These are phyloP conservation scores for Euura saliciscinereae DNA, from an alignment of 1,140 invertebrate genomes.

Conservation along the genomic window DNA sequence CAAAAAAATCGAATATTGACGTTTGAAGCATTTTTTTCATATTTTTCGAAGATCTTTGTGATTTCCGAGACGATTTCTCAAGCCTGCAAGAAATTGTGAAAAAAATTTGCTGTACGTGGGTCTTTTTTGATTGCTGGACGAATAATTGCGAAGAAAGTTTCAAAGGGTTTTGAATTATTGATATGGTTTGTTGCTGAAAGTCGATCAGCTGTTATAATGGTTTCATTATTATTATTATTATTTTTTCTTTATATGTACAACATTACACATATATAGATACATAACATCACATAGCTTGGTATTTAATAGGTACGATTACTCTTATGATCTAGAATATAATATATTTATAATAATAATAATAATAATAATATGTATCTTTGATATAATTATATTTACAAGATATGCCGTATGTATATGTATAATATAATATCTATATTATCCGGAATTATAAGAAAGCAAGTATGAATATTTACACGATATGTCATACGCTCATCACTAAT, in stretches of 20 bases:
- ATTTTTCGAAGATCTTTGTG: too few relatives aligned
- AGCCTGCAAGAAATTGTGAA: too few relatives aligned
- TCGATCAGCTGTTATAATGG: not conserved
- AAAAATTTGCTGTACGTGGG: too few relatives aligned
- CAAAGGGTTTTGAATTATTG: too few relatives aligned
- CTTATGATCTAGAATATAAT: slow-evolving; percentile 34
- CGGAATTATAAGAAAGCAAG: not conserved
- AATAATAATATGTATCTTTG: slow-evolving; percentile 24
- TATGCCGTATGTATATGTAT: not conserved
- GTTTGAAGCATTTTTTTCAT: too few relatives aligned
- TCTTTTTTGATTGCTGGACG: too few relatives aligned
- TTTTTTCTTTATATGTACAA: slow-evolving; percentile 53
- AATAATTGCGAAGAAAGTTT: too few relatives aligned
- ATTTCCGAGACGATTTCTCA: too few relatives aligned
- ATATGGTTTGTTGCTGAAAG: too few relatives aligned
- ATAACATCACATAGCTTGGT: slow-evolving; percentile 60
- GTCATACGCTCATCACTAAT: slow-evolving; percentile 4
- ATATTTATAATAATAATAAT: slow-evolving; percentile 1
- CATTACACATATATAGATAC: slow-evolving; percentile 53
- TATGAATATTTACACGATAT: slow-evolving; percentile 31
- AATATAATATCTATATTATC: too few relatives aligned
- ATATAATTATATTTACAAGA: slow-evolving; percentile 38
- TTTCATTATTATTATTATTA: not conserved
- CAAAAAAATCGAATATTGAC: too few relatives aligned
- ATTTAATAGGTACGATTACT: slow-evolving; percentile 45